Evolutionary conservation across 1,140 invertebrate species (phyloP).

Genomic region (Drosophila bocqueti): DNA sequence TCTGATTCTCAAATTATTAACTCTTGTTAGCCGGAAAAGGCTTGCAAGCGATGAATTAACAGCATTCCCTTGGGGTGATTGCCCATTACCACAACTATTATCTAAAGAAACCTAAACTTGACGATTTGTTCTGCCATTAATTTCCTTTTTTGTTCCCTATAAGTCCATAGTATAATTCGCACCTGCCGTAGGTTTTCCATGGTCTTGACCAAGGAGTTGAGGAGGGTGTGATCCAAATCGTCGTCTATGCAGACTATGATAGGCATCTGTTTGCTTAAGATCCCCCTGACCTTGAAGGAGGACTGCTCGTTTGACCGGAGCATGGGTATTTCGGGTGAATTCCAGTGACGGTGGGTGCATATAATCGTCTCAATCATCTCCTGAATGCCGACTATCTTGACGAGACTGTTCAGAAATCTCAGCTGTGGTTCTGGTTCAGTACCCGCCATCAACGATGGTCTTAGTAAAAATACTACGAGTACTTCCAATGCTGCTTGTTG

Average conservation of each 20-base stretch:
- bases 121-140: neutral
- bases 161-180: slow-evolving; percentile 6
- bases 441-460: neutral
- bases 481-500: neutral
- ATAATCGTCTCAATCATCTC: neutral
- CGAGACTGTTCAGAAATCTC: neutral
- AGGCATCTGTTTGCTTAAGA: neutral
- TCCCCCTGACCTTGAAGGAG: neutral
- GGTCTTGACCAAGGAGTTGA: neutral
- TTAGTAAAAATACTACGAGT: neutral
- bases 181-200: slow-evolving; percentile 1
- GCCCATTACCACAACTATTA: neutral
- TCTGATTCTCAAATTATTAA: neutral
- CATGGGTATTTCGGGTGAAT: neutral
- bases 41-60: neutral
- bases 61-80: no score
- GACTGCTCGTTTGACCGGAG: neutral
- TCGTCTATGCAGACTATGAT: neutral
- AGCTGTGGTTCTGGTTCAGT: no score
- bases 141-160: neutral
- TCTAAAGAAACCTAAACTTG: neutral
- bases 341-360: slow-evolving; percentile 6
- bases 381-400: neutral
- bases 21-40: neutral
- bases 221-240: neutral